phyloP scores from a whole-genome alignment of 2,888 invertebrate genomes.

The Nipponacmea schrenckii region DNA sequence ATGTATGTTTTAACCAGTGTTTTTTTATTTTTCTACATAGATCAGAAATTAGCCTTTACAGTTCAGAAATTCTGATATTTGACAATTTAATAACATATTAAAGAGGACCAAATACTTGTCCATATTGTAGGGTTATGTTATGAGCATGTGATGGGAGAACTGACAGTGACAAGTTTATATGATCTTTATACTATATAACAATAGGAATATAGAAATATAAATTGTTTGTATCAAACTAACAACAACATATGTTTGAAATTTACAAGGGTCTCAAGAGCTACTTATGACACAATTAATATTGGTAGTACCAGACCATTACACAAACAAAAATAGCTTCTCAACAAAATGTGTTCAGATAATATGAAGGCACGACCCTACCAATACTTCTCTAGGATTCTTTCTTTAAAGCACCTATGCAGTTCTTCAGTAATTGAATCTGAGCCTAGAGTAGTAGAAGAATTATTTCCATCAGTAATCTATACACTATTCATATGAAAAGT shows the following conservation, averaged over 20 bases:
- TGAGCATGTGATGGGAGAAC: too few relatives aligned
- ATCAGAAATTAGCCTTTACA: too few relatives aligned
- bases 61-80: too few relatives aligned
- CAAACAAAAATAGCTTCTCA: background rate
- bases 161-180: too few relatives aligned
- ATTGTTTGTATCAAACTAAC: constrained; percentile 6
- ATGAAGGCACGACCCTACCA: constrained; percentile 1
- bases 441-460: constrained; percentile 65
- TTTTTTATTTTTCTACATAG: too few relatives aligned
- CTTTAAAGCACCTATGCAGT: constrained; percentile 69
- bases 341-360: background rate
- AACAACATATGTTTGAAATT: background rate
- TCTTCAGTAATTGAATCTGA: constrained; percentile 71
- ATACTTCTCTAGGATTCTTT: constrained; percentile 61
- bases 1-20: too few relatives aligned
- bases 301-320: background rate
- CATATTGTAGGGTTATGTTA: too few relatives aligned
- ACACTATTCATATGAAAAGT: too few relatives aligned
- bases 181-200: background rate
- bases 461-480: too few relatives aligned
- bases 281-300: too few relatives aligned
- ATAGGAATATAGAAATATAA: constrained; percentile 5
- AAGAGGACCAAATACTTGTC: too few relatives aligned
- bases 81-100: too few relatives aligned
- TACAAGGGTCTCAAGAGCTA: background rate